phyloP scores from a whole-genome alignment of 2,888 invertebrate genomes.

The Alsophila aescularia region DNA sequence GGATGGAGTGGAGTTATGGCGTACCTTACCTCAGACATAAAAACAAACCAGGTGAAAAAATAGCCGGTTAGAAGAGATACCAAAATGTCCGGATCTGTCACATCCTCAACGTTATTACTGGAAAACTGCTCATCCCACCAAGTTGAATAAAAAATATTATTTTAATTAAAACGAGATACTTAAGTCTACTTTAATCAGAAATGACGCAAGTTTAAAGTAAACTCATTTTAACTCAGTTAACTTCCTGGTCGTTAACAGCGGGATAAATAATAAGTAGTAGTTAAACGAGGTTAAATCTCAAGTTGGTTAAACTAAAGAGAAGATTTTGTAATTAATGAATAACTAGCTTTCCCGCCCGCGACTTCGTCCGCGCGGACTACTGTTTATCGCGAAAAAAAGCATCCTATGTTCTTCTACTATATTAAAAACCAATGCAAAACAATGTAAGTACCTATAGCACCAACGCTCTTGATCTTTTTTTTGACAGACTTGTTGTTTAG shows the following conservation, averaged over 20 bases:
- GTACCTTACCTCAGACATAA: too few relatives aligned
- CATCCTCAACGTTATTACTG: constrained; percentile 15
- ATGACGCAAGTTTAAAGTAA: background rate
- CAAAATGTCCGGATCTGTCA: background rate
- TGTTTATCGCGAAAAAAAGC: too few relatives aligned
- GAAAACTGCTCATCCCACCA: constrained; percentile 3
- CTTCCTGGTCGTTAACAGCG: background rate
- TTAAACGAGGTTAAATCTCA: background rate
- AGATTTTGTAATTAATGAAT: too few relatives aligned
- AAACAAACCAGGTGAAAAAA: background rate
- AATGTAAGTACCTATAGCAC: too few relatives aligned
- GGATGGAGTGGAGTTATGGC: too few relatives aligned
- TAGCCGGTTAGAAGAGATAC: background rate
- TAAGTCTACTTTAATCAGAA: constrained; percentile 18
- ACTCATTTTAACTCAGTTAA: constrained; percentile 1
- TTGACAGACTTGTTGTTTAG: too few relatives aligned
- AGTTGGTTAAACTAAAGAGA: background rate
- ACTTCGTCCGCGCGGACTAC: too few relatives aligned
- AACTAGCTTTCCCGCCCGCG: too few relatives aligned
- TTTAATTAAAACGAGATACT: constrained; percentile 13
- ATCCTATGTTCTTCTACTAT: too few relatives aligned
- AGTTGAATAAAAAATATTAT: constrained; percentile 10
- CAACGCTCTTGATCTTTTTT: too few relatives aligned
- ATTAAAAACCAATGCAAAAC: too few relatives aligned
- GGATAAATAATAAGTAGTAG: background rate